These are phyloP conservation scores for Catharus bicknelli DNA, from an alignment of 2,113 vertebrate genomes.

Conservation along the genomic window DNA sequence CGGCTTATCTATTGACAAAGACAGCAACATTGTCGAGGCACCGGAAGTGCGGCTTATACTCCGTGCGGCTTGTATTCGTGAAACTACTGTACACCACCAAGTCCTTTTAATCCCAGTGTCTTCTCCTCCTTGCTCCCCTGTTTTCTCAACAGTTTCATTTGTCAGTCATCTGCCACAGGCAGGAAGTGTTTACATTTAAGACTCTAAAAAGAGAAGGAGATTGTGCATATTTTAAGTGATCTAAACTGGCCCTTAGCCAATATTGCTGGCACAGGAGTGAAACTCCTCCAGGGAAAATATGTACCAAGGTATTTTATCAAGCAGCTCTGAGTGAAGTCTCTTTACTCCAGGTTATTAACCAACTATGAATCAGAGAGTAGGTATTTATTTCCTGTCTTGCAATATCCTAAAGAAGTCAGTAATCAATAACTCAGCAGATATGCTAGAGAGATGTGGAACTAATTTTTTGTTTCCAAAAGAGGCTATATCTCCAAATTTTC, in stretches of 20 bases:
- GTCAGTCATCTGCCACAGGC: background rate
- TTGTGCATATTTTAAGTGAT: conserved; percentile 31
- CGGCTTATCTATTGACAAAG: too few species aligned
- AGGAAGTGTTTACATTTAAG: conserved; percentile 1
- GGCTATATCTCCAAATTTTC: background rate
- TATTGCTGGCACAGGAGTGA: conserved; percentile 25
- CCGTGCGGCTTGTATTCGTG: too few species aligned
- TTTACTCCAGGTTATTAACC: background rate
- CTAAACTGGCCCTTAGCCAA: conserved; percentile 34
- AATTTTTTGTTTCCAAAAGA: conserved; percentile 31
- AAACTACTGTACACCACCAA: background rate
- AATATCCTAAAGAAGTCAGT: background rate
- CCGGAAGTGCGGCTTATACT: too few species aligned
- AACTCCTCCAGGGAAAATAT: conserved; percentile 33
- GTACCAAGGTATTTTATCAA: conserved; percentile 48
- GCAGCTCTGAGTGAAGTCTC: conserved; percentile 20
- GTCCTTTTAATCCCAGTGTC: background rate
- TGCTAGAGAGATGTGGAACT: conserved; percentile 3
- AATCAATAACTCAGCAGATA: conserved; percentile 31
- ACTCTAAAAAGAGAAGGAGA: conserved; percentile 8
- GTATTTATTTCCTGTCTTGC: background rate
- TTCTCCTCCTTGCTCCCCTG: background rate
- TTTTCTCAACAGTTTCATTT: background rate
- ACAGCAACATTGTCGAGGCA: too few species aligned
- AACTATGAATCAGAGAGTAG: background rate